These are phyloP conservation scores for Epinephelus malabaricus DNA, from an alignment of 2,797 vertebrate genomes.

Conservation along the genomic window DNA sequence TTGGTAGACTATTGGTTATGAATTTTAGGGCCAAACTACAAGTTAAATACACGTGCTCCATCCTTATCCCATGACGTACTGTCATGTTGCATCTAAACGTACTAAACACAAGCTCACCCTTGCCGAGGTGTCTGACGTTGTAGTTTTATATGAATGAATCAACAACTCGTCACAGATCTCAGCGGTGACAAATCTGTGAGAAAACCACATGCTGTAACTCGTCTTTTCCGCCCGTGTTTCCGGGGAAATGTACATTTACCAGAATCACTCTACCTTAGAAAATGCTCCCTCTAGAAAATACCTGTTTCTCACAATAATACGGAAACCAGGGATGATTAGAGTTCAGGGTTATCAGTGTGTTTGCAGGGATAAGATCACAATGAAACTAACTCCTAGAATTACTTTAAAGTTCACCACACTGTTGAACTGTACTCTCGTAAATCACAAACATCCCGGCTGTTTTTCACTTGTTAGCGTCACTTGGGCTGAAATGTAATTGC, in stretches of 20 bases:
- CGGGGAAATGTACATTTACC: constrained; percentile 32
- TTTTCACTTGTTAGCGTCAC: constrained; percentile 53
- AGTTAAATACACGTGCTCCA: not conserved
- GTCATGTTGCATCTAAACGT: not conserved
- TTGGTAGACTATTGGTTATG: too few species aligned
- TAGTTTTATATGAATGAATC: constrained; percentile 56
- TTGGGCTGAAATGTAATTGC: constrained; percentile 64
- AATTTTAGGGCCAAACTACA: not conserved
- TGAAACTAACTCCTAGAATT: constrained; percentile 11
- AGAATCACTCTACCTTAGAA: not conserved
- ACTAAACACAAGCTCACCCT: not conserved
- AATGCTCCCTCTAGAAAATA: not conserved
- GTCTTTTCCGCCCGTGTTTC: constrained; percentile 42
- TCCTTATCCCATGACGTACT: not conserved
- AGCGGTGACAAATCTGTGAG: constrained; percentile 21
- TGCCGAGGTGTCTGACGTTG: not conserved
- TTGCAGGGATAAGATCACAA: constrained; percentile 7
- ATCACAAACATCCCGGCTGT: constrained; percentile 39
- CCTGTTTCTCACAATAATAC: not conserved
- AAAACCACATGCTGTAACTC: constrained; percentile 42
- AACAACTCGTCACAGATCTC: constrained; percentile 6
- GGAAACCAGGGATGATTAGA: not conserved
- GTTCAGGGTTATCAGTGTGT: not conserved
- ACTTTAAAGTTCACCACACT: not conserved
- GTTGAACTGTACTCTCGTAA: constrained; percentile 12